Base-by-base conservation (phyloP, 2,888 invertebrate genomes). In the Gasteruption jaculator region DNA sequence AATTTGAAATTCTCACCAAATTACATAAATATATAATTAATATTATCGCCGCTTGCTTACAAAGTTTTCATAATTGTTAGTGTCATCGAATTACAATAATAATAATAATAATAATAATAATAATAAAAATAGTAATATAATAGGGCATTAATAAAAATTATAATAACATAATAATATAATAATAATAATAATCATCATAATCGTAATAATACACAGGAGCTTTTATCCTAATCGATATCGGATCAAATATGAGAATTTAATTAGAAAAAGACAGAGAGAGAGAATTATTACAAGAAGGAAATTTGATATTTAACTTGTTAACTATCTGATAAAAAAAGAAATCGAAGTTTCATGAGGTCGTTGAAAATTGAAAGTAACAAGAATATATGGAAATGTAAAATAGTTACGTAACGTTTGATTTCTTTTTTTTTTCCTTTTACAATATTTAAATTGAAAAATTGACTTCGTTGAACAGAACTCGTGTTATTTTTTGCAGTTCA, bases 11-110 rank as follows among this genome's bases (percentile, higher is more conserved):
- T n/a, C n/a, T n/a, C n/a, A n/a, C n/a, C 58, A 58, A 57, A 61
- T 53, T 64, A 63, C 58, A 65, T 61, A 65, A 66, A 67, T 65
- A 65, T 62, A n/a, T n/a, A n/a, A n/a, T n/a, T n/a, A n/a, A n/a
- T n/a, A 63, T 61, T 62, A 56, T 58, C 65, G 58, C 56, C 61
- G 61, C 62, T 63, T n/a, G n/a, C 54, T 62, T 64, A 67, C 60
- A 64, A 63, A 63, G 59, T 53, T 48, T 64, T 59, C n/a, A n/a
- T n/a, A n/a, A n/a, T 62, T 60, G 63, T 65, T 64, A 65, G 60
- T 64, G 58, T 60, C 55, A 57, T 61, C 56, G 57, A 58, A 62
- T 62, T 62, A 62, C 56, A 63, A 58, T 63, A 60, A 54, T 49
- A 50, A 56, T 55, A 54, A 59, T 58, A 54, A 55, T 55, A 60